Evolutionary conservation across 2,797 vertebrate species (phyloP).

Genomic region (Trichosurus vulpecula): DNA sequence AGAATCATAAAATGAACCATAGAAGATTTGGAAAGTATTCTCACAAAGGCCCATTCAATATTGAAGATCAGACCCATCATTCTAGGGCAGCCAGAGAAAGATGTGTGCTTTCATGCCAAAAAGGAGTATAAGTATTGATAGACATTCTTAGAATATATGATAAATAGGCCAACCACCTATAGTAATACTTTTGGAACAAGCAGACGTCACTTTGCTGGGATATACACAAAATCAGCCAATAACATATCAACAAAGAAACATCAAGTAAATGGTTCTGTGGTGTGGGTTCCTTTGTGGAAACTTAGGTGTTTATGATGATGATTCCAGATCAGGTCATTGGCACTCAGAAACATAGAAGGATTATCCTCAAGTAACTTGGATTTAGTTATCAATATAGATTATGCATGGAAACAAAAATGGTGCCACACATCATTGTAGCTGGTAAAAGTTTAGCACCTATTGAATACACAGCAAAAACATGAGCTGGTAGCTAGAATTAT

Average conservation of each 20-base stretch:
- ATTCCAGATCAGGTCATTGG: not conserved
- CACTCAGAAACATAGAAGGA: not conserved
- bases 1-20: not conserved
- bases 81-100: not conserved
- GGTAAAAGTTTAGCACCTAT: not conserved
- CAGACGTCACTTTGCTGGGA: not conserved
- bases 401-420: not conserved
- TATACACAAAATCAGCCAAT: not conserved
- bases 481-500: not conserved
- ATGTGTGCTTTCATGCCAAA: not conserved
- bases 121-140: not conserved
- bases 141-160: not conserved
- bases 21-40: not conserved
- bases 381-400: not conserved
- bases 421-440: not conserved
- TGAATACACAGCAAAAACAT: not conserved
- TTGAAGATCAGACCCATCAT: not conserved
- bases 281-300: not conserved
- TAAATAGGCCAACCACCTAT: not conserved
- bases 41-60: not conserved
- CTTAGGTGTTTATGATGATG: not conserved
- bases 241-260: not conserved
- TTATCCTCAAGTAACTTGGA: not conserved
- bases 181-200: not conserved
- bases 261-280: not conserved